Evolutionary conservation across 2,888 invertebrate species (phyloP), one percentile per base, ranked within the genome.

Genomic region (Chrysotoxum bicinctum): DNA sequence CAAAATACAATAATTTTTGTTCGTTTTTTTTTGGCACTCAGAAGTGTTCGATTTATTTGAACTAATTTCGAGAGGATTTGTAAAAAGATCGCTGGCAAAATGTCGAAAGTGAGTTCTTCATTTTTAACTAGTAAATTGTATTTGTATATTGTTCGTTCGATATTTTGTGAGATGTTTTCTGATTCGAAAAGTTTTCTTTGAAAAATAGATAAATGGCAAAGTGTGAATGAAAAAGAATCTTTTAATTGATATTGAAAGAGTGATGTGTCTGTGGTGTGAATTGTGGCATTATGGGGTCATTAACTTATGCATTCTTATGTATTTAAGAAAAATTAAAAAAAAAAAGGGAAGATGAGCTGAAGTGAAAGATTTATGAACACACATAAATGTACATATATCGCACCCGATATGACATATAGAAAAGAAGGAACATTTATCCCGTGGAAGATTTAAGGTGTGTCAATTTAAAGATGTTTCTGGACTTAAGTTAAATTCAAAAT

Each of bases 51-150:
- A 26, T 69, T 50, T 52, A 50, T 69, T 32, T 80, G 45, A 75
- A 58, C 48, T 75, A 50, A 35, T 66, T 78, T 64, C 21, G 19
- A 12, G 12, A 69, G 43, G 30, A 35, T 80, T 54, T 54, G 35
- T 60, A 73, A 68, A 35, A 77, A 52, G 0, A 23, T n/a, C 5
- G 12, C 64, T 70, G 48, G 19, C 75, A 84, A 84, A 68, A 84
- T 84, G 84, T 75, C 84, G 75, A 80, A 80, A 75, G 84, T 84
- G 80, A 84, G 84, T 84, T 74, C 7, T 52, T 50, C 4, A 26
- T 69, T 32, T 56, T 52, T 43, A 40, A 45, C 3, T 14, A n/a
- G n/a, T n/a, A 16, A n/a, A 8, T 45, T 48, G 37, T n/a, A 12
- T 21, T n/a, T 40, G 30, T 45, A 6, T 35, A 21, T 26, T 48